Evolutionary conservation across 2,888 invertebrate genomes (phyloP).

Genomic region (Frankliniella fusca): DNA sequence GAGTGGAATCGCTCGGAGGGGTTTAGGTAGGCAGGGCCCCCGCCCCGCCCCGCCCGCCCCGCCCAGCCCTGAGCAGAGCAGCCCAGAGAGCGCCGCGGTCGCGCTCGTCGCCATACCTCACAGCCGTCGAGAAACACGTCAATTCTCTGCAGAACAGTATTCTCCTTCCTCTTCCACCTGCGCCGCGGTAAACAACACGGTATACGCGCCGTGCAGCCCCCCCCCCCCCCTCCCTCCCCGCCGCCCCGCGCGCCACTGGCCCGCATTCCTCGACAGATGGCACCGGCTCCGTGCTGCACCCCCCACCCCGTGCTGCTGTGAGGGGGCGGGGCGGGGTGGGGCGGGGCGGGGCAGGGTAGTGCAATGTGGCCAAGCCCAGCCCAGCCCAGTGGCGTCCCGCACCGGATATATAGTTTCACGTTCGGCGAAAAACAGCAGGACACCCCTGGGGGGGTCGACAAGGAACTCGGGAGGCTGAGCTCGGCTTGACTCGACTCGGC

Average conservation of each 20-base stretch:
- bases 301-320: background rate
- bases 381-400: background rate
- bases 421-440: background rate
- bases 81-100: background rate
- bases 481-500: background rate
- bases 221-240: background rate
- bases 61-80: no score
- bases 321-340: background rate
- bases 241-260: background rate
- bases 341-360: background rate
- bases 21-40: no score
- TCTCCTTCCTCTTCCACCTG: background rate
- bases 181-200: background rate
- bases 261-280: conserved; percentile 16
- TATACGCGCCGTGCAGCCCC: background rate
- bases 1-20: no score
- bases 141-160: background rate
- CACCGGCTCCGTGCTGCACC: background rate
- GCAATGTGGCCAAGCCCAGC: background rate
- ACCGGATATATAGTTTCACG: background rate
- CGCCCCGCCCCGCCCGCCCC: no score
- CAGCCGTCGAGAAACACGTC: no score
- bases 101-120: background rate
- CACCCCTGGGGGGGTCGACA: background rate
- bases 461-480: no score